Evolutionary conservation across 2,888 invertebrate species (phyloP).

Genomic region (Pilophorus perplexus): DNA sequence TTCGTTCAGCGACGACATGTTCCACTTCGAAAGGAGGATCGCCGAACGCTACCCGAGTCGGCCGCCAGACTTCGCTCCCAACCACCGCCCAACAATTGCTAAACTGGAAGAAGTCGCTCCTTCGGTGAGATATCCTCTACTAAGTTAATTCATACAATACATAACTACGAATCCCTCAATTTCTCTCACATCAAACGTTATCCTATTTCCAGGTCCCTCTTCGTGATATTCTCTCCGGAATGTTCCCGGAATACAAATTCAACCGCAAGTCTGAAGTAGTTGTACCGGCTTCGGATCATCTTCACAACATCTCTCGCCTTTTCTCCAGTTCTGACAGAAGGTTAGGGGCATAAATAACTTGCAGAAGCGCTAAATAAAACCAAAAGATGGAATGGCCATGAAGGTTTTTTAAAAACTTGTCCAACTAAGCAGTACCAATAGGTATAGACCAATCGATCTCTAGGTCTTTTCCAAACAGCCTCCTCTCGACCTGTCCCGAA

Average conservation of each 20-base stretch:
- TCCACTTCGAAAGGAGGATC: slow-evolving; percentile 58
- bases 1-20: slow-evolving; percentile 57
- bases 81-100: slow-evolving; percentile 51
- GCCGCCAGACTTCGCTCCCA: slow-evolving; percentile 41
- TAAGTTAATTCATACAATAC: not conserved
- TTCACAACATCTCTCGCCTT: slow-evolving; percentile 56
- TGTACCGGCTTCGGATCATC: slow-evolving; percentile 57
- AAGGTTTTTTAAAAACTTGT: too few relatives aligned
- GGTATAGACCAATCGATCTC: too few relatives aligned
- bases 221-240: slow-evolving; percentile 55
- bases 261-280: slow-evolving; percentile 58
- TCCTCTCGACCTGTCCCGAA: too few relatives aligned
- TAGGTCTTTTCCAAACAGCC: too few relatives aligned
- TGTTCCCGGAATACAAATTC: slow-evolving; percentile 56
- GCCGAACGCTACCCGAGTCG: slow-evolving; percentile 56
- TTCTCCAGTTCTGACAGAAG: slow-evolving; percentile 56
- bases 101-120: slow-evolving; percentile 54
- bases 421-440: too few relatives aligned
- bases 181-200: too few relatives aligned
- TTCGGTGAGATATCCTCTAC: slow-evolving; percentile 51
- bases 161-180: too few relatives aligned
- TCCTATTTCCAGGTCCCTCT: slow-evolving; percentile 57
- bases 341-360: too few relatives aligned
- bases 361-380: too few relatives aligned
- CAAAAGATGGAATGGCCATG: too few relatives aligned